Conservation (phyloP, 2,113 vertebrate genomes). For the Asarcornis scutulata region DNA sequence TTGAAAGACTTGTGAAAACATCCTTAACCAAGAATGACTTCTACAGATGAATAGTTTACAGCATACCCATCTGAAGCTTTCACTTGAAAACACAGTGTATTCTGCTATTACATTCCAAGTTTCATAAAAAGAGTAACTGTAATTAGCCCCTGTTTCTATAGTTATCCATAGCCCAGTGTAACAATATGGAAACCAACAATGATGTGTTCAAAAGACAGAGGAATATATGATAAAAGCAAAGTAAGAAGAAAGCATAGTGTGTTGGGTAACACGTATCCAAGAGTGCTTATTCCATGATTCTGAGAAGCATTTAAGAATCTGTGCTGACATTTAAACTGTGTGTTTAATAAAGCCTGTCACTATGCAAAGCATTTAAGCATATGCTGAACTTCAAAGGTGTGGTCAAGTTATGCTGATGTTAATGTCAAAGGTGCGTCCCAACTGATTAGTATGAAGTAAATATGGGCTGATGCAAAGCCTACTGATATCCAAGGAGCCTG, state of each 20-base stretch:
- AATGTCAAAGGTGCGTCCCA: not conserved
- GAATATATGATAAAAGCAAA: not conserved
- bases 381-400: not conserved
- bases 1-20: not conserved
- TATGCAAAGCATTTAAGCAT: not conserved
- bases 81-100: not conserved
- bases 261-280: not conserved
- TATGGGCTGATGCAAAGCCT: not conserved
- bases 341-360: not conserved
- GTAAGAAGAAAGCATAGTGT: not conserved
- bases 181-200: not conserved
- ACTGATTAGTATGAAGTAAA: not conserved
- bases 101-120: not conserved
- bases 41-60: not conserved
- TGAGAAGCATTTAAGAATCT: not conserved
- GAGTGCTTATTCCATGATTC: not conserved
- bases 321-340: not conserved
- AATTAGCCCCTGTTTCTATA: not conserved
- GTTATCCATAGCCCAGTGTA: not conserved
- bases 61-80: not conserved
- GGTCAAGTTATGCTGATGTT: not conserved
- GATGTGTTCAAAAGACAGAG: not conserved
- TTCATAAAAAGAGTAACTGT: not conserved
- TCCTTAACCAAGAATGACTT: not conserved
- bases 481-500: rapidly evolving